Conservation (phyloP, 2,113 vertebrate genomes). For the Mionectes macconnelli region DNA sequence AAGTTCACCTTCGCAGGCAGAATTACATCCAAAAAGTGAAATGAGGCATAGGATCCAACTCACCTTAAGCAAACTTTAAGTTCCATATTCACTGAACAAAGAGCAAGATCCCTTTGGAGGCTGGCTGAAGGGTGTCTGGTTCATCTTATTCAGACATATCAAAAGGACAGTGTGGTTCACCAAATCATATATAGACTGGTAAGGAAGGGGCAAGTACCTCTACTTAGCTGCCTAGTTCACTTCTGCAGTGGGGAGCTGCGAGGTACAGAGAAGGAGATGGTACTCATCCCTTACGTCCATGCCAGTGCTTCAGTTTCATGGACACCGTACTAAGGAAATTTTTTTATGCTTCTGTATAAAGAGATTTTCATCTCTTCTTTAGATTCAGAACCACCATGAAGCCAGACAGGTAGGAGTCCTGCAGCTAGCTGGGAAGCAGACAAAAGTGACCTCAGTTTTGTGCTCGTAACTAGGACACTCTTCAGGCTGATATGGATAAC, state of each 20-base stretch:
- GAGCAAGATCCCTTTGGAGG: background rate
- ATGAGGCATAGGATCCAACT: background rate
- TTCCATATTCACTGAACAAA: background rate
- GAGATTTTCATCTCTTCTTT: background rate
- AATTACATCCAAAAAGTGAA: background rate
- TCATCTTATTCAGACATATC: background rate
- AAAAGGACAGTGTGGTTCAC: background rate
- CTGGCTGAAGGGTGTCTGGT: background rate
- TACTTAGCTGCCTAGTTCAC: background rate
- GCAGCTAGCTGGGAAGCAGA: background rate
- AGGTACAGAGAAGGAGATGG: background rate
- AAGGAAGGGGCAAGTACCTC: background rate
- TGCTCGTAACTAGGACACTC: background rate
- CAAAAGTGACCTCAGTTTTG: background rate
- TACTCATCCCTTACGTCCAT: background rate
- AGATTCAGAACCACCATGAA: background rate
- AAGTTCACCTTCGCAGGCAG: background rate
- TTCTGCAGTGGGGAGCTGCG: background rate
- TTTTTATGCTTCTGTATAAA: background rate
- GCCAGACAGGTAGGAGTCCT: background rate
- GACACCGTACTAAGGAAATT: background rate
- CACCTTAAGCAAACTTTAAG: background rate
- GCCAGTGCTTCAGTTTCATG: background rate
- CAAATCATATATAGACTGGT: background rate
- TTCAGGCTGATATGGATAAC: background rate